Conservation (phyloP, 64 coral and sea anemone species). For the Pocillopora damicornis region DNA sequence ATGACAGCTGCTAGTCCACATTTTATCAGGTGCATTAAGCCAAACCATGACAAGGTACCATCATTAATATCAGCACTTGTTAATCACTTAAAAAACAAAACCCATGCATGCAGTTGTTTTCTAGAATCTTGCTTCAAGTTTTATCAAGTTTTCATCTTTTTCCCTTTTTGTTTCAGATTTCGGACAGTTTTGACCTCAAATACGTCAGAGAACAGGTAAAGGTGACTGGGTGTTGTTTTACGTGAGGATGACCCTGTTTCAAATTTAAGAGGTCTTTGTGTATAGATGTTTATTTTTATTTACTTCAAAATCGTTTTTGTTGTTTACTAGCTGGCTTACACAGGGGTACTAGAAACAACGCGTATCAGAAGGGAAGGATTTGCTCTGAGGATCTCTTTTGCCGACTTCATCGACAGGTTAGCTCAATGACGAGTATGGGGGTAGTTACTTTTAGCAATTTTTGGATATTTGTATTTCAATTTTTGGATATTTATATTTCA, state of each 20-base stretch:
- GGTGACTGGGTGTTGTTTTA: background rate
- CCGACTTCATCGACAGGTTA: conserved; percentile 78
- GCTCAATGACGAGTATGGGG: background rate
- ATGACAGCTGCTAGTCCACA: conserved; percentile 90
- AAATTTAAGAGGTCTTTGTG: too few species aligned
- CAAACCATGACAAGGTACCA: conserved; percentile 66
- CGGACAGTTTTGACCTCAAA: conserved; percentile 50
- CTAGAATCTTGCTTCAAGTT: background rate
- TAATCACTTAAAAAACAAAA: background rate
- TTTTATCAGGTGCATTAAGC: conserved; percentile 86
- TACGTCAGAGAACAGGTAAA: conserved; percentile 66
- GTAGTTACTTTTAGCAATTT: too few species aligned
- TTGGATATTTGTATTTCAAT: too few species aligned
- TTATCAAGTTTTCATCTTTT: background rate
- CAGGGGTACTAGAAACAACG: conserved; percentile 79
- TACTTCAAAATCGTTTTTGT: background rate
- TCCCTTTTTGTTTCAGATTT: conserved; percentile 30
- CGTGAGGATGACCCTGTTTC: too few species aligned
- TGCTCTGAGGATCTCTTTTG: conserved; percentile 66
- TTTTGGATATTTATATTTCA: too few species aligned
- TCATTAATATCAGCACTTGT: background rate
- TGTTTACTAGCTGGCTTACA: conserved; percentile 60
- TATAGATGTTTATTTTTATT: too few species aligned
- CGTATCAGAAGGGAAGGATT: conserved; percentile 79
- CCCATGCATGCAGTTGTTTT: too few species aligned